Conservation (phyloP, 2,888 invertebrate species). For the Drosophila lacicola region DNA sequence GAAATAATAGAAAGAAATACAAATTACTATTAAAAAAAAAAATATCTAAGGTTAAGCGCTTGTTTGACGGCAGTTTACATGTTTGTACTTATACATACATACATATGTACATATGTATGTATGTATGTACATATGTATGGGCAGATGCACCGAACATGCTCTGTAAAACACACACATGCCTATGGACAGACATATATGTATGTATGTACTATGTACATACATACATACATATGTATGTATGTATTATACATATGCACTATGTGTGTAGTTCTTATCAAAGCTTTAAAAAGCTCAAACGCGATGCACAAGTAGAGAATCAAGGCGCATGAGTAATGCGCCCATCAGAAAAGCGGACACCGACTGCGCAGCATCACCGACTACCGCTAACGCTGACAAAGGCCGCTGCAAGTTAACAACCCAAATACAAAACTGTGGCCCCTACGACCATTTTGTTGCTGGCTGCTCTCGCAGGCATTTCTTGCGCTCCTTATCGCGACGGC, state of each 20-base stretch:
- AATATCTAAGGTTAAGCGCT: too few relatives aligned
- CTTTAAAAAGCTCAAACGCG: slow-evolving; percentile 38
- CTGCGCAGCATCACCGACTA: slow-evolving; percentile 56
- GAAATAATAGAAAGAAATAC: too few relatives aligned
- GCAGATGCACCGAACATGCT: too few relatives aligned
- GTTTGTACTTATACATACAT: too few relatives aligned
- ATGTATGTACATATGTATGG: too few relatives aligned
- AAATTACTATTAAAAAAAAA: too few relatives aligned
- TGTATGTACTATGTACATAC: neutral
- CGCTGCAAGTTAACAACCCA: slow-evolving; percentile 50
- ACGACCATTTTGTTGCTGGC: slow-evolving; percentile 56
- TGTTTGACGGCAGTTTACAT: too few relatives aligned
- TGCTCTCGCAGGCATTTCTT: slow-evolving; percentile 70
- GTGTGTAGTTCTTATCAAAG: slow-evolving; percentile 32
- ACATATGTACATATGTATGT: too few relatives aligned
- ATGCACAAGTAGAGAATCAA: slow-evolving; percentile 26
- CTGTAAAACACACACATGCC: too few relatives aligned
- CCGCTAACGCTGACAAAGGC: slow-evolving; percentile 37
- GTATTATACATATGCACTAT: slow-evolving; percentile 1
- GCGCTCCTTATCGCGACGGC: slow-evolving; percentile 77
- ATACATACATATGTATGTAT: neutral
- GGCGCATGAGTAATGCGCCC: slow-evolving; percentile 56
- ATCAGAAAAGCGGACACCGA: slow-evolving; percentile 19
- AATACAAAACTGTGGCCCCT: slow-evolving; percentile 54
- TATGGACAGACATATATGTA: neutral